phyloP scores from a whole-genome alignment of 2,888 invertebrate genomes.

The Coecobrya sp. region DNA sequence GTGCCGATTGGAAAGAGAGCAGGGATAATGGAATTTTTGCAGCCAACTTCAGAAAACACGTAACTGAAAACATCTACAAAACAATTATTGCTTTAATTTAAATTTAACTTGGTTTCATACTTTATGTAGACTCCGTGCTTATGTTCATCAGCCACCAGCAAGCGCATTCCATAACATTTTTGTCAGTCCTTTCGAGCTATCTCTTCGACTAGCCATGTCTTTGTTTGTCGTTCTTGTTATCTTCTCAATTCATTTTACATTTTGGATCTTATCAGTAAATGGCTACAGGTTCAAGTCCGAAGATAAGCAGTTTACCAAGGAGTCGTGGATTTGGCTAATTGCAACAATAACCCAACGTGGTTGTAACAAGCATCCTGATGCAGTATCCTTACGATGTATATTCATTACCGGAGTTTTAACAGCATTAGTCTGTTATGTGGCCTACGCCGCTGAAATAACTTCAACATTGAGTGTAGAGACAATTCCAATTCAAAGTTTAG shows the following conservation, averaged over 20 bases:
- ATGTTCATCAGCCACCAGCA: constrained; percentile 35
- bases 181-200: not conserved
- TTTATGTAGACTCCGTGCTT: constrained; percentile 10
- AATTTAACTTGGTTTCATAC: not conserved
- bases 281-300: not conserved
- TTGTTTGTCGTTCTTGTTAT: not conserved
- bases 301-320: not conserved
- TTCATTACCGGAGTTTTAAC: not conserved
- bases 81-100: not conserved
- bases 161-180: constrained; percentile 18
- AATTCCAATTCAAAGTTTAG: constrained; percentile 10
- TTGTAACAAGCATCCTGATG: not conserved
- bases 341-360: not conserved
- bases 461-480: not conserved
- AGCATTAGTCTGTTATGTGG: constrained; percentile 2
- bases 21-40: constrained; percentile 37
- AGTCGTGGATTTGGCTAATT: not conserved
- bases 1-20: not conserved
- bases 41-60: constrained; percentile 28
- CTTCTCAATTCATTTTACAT: not conserved
- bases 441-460: constrained; percentile 7
- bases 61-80: not conserved
- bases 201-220: not conserved
- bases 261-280: not conserved
- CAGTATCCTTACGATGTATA: not conserved